Evolutionary conservation across 1,140 invertebrate species (phyloP).

Genomic region (Nasonia vitripennis): DNA sequence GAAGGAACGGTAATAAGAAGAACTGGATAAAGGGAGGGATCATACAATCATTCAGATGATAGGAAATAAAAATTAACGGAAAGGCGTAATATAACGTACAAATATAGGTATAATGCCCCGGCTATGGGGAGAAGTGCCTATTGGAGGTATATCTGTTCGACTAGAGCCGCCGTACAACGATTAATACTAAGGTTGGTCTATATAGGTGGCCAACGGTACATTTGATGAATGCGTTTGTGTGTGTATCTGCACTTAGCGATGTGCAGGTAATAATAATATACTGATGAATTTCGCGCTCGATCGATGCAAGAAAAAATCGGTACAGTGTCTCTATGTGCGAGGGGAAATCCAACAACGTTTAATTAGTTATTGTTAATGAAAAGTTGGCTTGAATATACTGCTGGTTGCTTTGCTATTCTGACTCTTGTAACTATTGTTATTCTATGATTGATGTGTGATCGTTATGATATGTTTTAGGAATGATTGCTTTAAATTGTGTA

Average conservation of each 20-base stretch:
- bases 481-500: background rate
- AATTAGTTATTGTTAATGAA: background rate
- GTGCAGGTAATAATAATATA: background rate
- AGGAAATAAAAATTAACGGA: constrained; percentile 16
- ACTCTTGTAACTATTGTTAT: constrained; percentile 8
- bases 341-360: constrained; percentile 15
- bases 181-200: constrained; percentile 63
- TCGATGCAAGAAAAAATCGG: constrained; percentile 44
- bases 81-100: constrained; percentile 21
- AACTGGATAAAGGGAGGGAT: background rate
- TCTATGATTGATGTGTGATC: background rate
- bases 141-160: constrained; percentile 71
- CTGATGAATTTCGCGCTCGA: constrained; percentile 3
- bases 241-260: constrained; percentile 16
- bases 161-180: constrained; percentile 71
- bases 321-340: background rate
- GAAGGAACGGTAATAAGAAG: background rate
- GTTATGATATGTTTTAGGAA: constrained; percentile 19
- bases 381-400: background rate
- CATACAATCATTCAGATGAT: constrained; percentile 5
- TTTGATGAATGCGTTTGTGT: constrained; percentile 8
- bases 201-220: constrained; percentile 48
- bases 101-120: constrained; percentile 25
- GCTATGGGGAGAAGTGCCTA: constrained; percentile 53
- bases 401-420: constrained; percentile 8